Base-by-base conservation (phyloP, 2,797 vertebrate genomes). In the Melanotaenia maccullochi region DNA sequence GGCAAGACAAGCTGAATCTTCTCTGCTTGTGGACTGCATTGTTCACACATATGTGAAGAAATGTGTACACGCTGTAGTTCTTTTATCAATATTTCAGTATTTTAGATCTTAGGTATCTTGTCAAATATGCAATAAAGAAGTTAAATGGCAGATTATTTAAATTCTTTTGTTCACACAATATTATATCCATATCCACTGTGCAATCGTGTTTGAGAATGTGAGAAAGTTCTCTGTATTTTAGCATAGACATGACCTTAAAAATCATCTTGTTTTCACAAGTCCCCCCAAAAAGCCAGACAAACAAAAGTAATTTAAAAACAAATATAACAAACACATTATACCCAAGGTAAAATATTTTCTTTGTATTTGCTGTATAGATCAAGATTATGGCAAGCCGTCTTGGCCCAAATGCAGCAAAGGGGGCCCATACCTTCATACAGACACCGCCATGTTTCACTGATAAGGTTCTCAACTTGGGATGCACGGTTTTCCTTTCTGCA, bases 1-100 rank as follows among this genome's bases (percentile, higher is more conserved):
- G 87, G 85, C 71, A 63, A 75, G 77, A 88, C 32, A 49, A 60
- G 65, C 76, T 60, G 74, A 85, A 72, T 79, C 83, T 68, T 83
- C 76, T 51, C 71, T 64, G 73, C 79, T 78, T 68, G 66, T 66
- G 74, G 73, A 58, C 51, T 54, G 47, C 22, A 69, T 76, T 82
- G 65, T 79, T 82, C 54, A 58, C 58, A 62, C 16, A 18, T 55
- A 18, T 30, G 54, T 56, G 28, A 52, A 32, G 16, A 32, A 40
- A 44, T 12, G 22, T 68, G 16, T 20, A 14, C 9, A 59, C 25
- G 40, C n/a, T 35, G n/a, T 35, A 35, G 14, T 20, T 56, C 24
- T 7, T 9, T 65, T 36, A 38, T 54, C 33, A 62, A 83, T 85
- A 80, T 24, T 12, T 66, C 33, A 9, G 6, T 5, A 14, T 28